Evolutionary conservation across 2,797 vertebrate genomes (phyloP), one percentile per base, ranked within the genome.

Genomic region (Neostethus bicornis): DNA sequence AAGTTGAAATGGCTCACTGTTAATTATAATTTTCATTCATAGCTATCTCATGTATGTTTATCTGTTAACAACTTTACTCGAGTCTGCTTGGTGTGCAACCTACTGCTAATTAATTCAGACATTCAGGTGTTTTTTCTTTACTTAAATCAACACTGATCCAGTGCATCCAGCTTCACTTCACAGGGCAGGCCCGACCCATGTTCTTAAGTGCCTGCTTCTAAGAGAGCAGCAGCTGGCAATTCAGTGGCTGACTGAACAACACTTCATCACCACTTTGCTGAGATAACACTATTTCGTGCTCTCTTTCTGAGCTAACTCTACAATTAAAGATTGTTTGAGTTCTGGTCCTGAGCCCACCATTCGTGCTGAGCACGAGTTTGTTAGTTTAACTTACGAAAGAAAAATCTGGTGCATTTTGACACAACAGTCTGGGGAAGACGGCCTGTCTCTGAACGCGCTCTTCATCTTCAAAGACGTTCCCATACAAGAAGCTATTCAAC

Each of bases 401-500:
- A 89, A 99, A 98, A 85, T 99, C 96, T 62, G 94, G 92, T 0
- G 96, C 96, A 12, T 99, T 98, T 85, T 96, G 93, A 81, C 96
- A 98, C 61, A 98, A 93, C 39, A 98, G 91, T 68, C 94, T 93
- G 52, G 97, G 97, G 61, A 98, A 98, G 73, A 97, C 86, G 35
- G 95, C 94, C 84, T 98, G 97, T 65, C 95, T 90, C 85, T 96
- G 96, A 84, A 95, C 97, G 4, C 94, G 92, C 73, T 95, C 95
- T 75, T 98, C 95, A 0, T 98, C 94, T 83, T 99, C 96, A 51
- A 98, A 99, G 87, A 97, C 94, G 59, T 99, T 99, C 64, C 97
- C 97, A 8, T 99, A 99, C 97, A 99, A 98, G 91, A 99, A 99
- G 80, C 97, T 96, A 61, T 98, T 99, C 92, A 96, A 96, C 96